Evolutionary conservation across 2,113 vertebrate genomes (phyloP), one percentile per base, ranked within the genome.

Genomic region (Macrotis lagotis): DNA sequence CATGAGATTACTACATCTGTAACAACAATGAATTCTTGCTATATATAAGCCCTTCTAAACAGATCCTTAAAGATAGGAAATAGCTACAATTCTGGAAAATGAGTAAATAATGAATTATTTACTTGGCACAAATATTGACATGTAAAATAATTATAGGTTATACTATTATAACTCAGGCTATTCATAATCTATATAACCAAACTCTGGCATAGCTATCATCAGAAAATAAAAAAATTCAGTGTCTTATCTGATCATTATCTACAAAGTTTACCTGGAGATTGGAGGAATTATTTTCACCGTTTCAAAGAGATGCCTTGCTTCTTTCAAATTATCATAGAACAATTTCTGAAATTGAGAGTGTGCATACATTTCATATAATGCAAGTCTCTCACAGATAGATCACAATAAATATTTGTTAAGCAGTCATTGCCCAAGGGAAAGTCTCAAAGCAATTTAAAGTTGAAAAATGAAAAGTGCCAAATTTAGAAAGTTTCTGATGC

Each of bases 391-490:
- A 74, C 24, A 52, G 51, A 91, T 50, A 52, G 89, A 94, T 94
- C 51, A 49, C 51, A 9, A 25, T 22, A 66, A 24, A 91, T 3
- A 25, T 47, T 44, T 19, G 51, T 94, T 93, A 89, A 95, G 95
- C 95, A 37, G 59, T 19, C 66, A 94, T 48, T n/a, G 92, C n/a
- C 25, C 93, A 91, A 92, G 92, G 55, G 51, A 55, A 96, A 91
- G 92, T 93, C 95, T 96, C 26, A 83, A 95, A 94, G 95, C 92
- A 96, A 96, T 97, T 96, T 92, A 94, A 96, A 94, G 52, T 44
- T 83, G 66, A 47, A 49, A 90, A 8, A 53, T 88, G 28, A 31
- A 93, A 48, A 93, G 90, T 89, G 59, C 26, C 95, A 50, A 93
- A 44, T 44, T 44, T 44, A 44, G 66, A 93, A 96, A 97, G 59